Evolutionary conservation across 2,888 invertebrate species (phyloP).

Genomic region (Drosophila cognata): DNA sequence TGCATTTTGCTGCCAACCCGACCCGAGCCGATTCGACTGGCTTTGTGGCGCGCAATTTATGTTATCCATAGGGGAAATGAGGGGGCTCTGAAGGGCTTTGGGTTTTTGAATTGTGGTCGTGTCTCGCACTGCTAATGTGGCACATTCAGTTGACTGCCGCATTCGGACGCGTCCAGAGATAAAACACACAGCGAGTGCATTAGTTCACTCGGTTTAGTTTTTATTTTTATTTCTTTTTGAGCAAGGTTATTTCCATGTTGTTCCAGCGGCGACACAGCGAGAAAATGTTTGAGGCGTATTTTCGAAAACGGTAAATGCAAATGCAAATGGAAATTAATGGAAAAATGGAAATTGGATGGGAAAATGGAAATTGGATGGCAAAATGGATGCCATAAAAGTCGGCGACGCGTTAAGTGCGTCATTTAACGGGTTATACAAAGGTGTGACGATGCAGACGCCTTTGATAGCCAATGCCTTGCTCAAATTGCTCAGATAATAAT

Average conservation of each 20-base stretch:
- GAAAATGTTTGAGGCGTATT: constrained; percentile 80
- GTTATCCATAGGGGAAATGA: constrained; percentile 34
- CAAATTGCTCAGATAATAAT: constrained; percentile 38
- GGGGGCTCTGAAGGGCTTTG: constrained; percentile 3
- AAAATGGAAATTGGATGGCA: constrained; percentile 12
- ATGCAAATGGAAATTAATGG: constrained; percentile 9
- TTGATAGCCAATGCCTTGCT: constrained; percentile 34
- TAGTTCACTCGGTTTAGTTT: constrained; percentile 14
- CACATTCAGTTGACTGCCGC: constrained; percentile 64
- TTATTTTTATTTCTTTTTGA: neutral
- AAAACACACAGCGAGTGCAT: constrained; percentile 23
- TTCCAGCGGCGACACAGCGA: constrained; percentile 62
- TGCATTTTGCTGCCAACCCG: constrained; percentile 14
- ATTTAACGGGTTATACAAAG: constrained; percentile 29
- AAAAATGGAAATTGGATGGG: neutral
- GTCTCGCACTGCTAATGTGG: constrained; percentile 38
- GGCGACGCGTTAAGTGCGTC: constrained; percentile 33
- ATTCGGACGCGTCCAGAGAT: constrained; percentile 57
- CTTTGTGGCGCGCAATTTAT: constrained; percentile 68
- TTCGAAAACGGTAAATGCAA: constrained; percentile 77
- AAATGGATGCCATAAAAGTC: constrained; percentile 42
- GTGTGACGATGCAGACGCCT: constrained; percentile 23
- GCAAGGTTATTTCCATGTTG: constrained; percentile 56
- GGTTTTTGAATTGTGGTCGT: constrained; percentile 27
- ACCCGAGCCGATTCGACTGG: constrained; percentile 17